These are phyloP conservation scores for Steatornis caripensis DNA, from an alignment of 2,113 vertebrate species.

Conservation along the genomic window DNA sequence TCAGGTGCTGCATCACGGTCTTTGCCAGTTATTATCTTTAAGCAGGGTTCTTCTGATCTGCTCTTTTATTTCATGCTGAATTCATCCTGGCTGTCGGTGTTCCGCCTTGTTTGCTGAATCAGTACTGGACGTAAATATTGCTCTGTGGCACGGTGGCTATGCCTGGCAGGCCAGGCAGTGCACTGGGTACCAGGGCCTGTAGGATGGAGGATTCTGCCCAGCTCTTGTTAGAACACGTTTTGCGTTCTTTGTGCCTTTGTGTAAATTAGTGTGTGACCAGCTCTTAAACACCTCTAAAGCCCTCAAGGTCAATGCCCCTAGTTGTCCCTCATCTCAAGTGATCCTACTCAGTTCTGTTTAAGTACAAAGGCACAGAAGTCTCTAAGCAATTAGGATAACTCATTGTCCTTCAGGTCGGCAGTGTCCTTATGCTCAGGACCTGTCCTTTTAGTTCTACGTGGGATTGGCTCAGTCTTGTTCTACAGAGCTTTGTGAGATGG, in stretches of 20 bases:
- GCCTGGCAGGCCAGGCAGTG: neutral
- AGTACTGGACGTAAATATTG: accelerated
- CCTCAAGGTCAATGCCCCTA: neutral
- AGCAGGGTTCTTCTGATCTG: neutral
- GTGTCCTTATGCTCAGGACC: neutral
- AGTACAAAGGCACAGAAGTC: neutral
- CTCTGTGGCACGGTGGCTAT: neutral
- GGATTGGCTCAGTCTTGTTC: neutral
- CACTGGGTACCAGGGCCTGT: neutral
- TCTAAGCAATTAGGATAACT: neutral
- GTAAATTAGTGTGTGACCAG: accelerated
- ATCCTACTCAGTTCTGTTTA: neutral
- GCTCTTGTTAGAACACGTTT: neutral
- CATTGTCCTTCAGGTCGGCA: neutral
- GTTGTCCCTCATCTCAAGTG: accelerated
- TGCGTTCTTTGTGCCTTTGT: neutral
- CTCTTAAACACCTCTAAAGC: neutral
- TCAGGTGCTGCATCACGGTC: neutral
- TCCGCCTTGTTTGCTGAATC: neutral
- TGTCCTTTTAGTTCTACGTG: accelerated
- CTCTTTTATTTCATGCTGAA: neutral
- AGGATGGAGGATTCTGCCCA: neutral
- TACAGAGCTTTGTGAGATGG: neutral
- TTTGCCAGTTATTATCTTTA: neutral
- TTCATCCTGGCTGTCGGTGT: neutral